A percentile compares a stretch with the other conserved stretches of the same genome.
Evolutionary conservation across 2,113 vertebrate species (phyloP).

Genomic region (Mustelus asterias): DNA sequence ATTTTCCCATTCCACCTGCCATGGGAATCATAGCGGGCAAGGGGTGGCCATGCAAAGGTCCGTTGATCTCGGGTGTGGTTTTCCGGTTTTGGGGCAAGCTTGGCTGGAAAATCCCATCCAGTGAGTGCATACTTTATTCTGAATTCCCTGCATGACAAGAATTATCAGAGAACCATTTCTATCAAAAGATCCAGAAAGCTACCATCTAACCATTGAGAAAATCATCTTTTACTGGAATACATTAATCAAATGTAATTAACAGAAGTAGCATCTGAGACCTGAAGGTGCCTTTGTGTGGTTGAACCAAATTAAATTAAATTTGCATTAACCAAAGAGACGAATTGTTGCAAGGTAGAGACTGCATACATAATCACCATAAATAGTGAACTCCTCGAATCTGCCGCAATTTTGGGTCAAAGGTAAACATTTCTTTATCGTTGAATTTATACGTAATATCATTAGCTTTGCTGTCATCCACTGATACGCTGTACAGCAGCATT

Average conservation of each 20-base stretch:
- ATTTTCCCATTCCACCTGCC: too few species aligned
- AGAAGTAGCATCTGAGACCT: constrained; percentile 31
- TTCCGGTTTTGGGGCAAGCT: too few species aligned
- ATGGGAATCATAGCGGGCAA: too few species aligned
- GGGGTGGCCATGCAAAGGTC: too few species aligned
- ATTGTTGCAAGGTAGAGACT: constrained; percentile 33
- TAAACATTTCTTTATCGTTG: neutral
- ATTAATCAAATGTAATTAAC: constrained; percentile 35
- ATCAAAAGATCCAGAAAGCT: neutral
- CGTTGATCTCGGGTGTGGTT: too few species aligned
- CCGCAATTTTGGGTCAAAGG: constrained; percentile 19
- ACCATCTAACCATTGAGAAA: neutral
- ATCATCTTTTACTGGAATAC: constrained; percentile 34
- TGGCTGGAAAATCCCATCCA: too few species aligned
- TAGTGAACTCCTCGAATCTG: constrained; percentile 18
- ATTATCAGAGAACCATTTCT: neutral
- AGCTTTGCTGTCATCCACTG: neutral
- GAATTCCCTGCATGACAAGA: neutral
- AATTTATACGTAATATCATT: constrained; percentile 20
- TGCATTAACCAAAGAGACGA: constrained; percentile 37
- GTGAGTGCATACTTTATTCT: neutral
- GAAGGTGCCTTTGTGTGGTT: constrained; percentile 38
- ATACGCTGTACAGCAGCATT: neutral
- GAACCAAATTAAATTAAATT: constrained; percentile 38
- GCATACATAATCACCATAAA: constrained; percentile 33